Evolutionary conservation across 2,888 invertebrate genomes (phyloP).

Genomic region (Eledona agricola): DNA sequence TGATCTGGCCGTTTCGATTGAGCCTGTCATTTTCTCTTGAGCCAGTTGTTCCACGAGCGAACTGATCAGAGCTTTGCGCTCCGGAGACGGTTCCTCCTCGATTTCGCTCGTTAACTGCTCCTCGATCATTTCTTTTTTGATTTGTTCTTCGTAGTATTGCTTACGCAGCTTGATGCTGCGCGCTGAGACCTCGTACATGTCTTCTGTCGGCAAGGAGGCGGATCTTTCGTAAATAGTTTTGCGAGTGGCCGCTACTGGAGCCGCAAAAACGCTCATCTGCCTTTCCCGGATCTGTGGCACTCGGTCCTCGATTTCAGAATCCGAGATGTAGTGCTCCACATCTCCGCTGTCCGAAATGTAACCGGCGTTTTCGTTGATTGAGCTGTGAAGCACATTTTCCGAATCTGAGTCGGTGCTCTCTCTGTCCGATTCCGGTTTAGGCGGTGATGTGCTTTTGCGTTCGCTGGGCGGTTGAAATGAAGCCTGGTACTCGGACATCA

Average conservation of each 20-base stretch:
- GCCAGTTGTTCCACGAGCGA: conserved; percentile 40
- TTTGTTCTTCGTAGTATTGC: conserved; percentile 69
- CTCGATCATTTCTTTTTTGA: conserved; percentile 68
- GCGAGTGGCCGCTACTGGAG: conserved; percentile 53
- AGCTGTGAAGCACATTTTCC: conserved; percentile 51
- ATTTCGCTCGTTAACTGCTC: conserved; percentile 64
- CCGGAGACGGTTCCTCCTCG: conserved; percentile 63
- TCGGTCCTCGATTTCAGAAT: conserved; percentile 62
- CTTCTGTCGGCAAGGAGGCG: conserved; percentile 64
- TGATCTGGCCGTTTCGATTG: conserved; percentile 34
- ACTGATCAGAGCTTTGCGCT: conserved; percentile 59
- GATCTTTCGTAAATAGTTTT: conserved; percentile 64
- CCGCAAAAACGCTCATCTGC: conserved; percentile 61
- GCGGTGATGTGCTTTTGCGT: conserved; percentile 26
- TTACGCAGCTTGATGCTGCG: conserved; percentile 67
- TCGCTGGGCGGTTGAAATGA: conserved; percentile 55
- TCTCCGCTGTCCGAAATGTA: conserved; percentile 62
- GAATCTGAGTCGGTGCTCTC: conserved; percentile 58
- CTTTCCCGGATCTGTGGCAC: conserved; percentile 61
- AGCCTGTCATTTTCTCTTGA: conserved; percentile 39
- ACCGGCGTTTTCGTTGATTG: conserved; percentile 56
- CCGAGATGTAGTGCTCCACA: conserved; percentile 61
- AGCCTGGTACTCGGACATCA: conserved; percentile 59
- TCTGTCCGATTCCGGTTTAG: conserved; percentile 42
- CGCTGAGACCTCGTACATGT: conserved; percentile 65